Conservation (phyloP, 2,113 vertebrate genomes). For the human region GRCh38 chr6:54567501-54568000, state of each 20-base stretch:
- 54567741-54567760: not conserved
- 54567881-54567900: not conserved
- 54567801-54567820: not conserved
- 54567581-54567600: not conserved
- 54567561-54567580: not conserved
- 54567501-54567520: not conserved
- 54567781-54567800: not conserved
- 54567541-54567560: not conserved
- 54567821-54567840: not conserved
- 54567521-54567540: not conserved
- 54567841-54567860: not conserved
- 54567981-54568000: not conserved
- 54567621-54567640: not conserved
- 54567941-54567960: not conserved
- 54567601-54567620: not conserved
- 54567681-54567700: not conserved
- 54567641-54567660: not conserved
- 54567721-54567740: not conserved
- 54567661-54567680: not conserved
- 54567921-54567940: not conserved
- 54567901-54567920: not conserved
- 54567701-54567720: not conserved
- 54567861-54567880: not conserved
- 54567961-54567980: not conserved
- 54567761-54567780: not conserved